Evolutionary conservation across 2,113 vertebrate species (phyloP).

Genomic region (Meleagris gallopavo): DNA sequence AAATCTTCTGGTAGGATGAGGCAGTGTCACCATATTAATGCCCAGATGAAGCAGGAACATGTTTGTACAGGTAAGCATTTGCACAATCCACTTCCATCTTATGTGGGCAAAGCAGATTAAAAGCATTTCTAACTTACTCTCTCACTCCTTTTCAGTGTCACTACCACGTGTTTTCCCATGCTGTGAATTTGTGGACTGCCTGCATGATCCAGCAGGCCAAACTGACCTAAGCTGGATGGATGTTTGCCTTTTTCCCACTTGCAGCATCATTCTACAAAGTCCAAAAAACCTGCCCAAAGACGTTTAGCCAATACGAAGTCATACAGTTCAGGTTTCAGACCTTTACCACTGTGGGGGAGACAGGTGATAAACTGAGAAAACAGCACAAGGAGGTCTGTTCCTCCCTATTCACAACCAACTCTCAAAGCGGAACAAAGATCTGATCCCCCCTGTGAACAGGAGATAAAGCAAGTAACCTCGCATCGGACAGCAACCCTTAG

Average conservation of each 20-base stretch:
- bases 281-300: background rate
- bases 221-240: background rate
- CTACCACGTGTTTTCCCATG: background rate
- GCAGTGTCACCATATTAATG: background rate
- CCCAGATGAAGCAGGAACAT: background rate
- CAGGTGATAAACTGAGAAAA: background rate
- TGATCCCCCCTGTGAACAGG: background rate
- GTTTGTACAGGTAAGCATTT: background rate
- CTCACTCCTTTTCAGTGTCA: background rate
- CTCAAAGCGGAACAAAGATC: background rate
- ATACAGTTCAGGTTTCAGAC: background rate
- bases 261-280: background rate
- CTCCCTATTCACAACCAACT: background rate
- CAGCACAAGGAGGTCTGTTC: background rate
- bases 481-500: background rate
- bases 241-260: background rate
- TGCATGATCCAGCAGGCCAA: background rate
- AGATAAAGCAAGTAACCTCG: background rate
- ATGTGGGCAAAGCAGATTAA: background rate
- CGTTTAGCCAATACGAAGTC: background rate
- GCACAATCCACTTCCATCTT: background rate
- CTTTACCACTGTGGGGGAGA: background rate
- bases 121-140: background rate
- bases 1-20: background rate
- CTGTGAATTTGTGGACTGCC: background rate